Conservation (phyloP, 2,888 invertebrate species). For the Pantelozetes paolii region DNA sequence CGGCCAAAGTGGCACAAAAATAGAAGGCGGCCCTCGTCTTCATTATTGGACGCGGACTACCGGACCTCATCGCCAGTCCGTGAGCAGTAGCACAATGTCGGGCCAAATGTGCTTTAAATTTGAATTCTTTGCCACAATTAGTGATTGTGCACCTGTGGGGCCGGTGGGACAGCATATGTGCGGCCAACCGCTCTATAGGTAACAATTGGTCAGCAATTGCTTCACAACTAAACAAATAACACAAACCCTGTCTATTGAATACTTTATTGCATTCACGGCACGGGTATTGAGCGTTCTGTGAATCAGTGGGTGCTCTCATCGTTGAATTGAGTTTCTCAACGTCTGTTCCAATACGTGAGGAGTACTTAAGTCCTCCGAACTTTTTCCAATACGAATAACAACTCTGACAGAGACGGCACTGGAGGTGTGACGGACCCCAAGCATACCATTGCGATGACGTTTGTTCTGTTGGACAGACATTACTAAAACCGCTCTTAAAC, state of each 20-base stretch:
- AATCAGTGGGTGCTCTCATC: conserved; percentile 48
- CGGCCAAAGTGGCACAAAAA: conserved; percentile 82
- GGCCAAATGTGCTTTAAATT: conserved; percentile 86
- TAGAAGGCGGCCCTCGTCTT: conserved; percentile 96
- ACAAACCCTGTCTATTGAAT: conserved; percentile 51
- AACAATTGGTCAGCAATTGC: conserved; percentile 38
- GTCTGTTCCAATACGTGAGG: conserved; percentile 52
- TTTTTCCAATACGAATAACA: conserved; percentile 99
- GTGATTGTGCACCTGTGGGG: conserved; percentile 83
- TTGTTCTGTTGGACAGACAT: conserved; percentile 26
- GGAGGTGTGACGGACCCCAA: conserved; percentile 89
- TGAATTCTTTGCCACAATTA: conserved; percentile 92
- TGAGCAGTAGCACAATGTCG: conserved; percentile 91
- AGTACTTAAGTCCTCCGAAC: conserved; percentile 88
- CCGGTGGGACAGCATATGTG: conserved; percentile 63
- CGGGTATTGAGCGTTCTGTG: conserved; percentile 48
- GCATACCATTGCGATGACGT: conserved; percentile 79
- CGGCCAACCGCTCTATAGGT: conserved; percentile 54
- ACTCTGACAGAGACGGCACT: conserved; percentile 82
- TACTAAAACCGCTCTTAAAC: background rate
- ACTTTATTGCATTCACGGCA: conserved; percentile 48
- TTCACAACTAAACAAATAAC: background rate
- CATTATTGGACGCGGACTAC: conserved; percentile 82
- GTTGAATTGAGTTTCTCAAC: conserved; percentile 28
- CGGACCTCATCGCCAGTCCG: conserved; percentile 62